These are phyloP conservation scores for Coracias cyanogaster DNA, from an alignment of 2,797 vertebrate species.

Conservation along the genomic window DNA sequence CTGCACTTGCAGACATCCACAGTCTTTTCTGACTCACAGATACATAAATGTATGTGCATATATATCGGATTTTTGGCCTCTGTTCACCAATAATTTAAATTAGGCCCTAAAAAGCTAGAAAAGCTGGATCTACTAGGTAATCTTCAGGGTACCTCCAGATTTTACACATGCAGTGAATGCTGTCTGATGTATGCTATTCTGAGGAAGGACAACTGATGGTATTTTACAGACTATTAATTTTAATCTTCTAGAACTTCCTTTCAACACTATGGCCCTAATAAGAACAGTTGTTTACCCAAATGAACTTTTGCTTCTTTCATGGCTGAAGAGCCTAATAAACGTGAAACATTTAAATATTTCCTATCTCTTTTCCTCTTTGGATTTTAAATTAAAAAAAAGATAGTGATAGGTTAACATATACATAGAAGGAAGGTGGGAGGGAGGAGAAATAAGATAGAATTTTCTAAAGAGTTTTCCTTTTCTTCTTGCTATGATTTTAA, in stretches of 20 bases:
- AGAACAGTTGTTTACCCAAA: neutral
- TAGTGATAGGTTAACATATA: neutral
- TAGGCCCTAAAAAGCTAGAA: neutral
- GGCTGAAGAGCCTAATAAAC: neutral
- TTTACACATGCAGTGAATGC: neutral
- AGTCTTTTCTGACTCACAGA: neutral
- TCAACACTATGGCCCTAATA: neutral
- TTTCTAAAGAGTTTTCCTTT: constrained; percentile 10
- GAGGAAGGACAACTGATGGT: neutral
- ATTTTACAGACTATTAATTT: constrained; percentile 4
- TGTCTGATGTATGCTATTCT: neutral
- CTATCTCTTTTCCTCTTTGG: neutral
- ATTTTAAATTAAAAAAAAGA: neutral
- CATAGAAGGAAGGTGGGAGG: neutral
- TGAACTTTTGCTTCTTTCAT: neutral
- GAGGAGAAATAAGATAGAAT: neutral
- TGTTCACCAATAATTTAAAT: constrained; percentile 21
- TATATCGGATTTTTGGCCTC: neutral
- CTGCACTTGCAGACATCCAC: neutral
- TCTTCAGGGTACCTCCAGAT: neutral
- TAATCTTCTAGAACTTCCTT: constrained; percentile 13
- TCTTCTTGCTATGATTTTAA: constrained; percentile 39
- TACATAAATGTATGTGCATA: neutral
- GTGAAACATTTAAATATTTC: neutral
- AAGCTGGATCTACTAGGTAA: constrained; percentile 24